A percentile compares a stretch with the other conserved stretches of the same genome.
Evolutionary conservation across 2,113 vertebrate species (phyloP).

Genomic region (Dolichotis patagonum): DNA sequence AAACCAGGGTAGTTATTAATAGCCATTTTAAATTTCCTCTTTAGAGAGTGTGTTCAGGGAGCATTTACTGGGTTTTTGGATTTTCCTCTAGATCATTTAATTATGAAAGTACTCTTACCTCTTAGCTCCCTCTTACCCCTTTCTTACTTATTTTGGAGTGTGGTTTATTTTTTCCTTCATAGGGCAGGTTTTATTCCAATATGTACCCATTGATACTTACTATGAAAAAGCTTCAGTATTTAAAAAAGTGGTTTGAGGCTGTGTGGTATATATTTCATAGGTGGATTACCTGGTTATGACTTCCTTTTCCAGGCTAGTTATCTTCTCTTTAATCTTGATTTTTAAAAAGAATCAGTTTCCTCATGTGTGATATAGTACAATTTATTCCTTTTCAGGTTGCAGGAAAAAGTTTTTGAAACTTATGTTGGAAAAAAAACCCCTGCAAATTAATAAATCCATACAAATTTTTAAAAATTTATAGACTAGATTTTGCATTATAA

Average conservation of each 20-base stretch:
- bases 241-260: not conserved
- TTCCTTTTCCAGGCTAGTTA: not conserved
- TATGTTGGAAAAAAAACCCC: not conserved
- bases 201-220: not conserved
- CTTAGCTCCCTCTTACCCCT: not conserved
- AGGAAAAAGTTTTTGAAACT: not conserved
- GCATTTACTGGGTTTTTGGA: not conserved
- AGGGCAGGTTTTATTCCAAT: not conserved
- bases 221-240: slow-evolving; percentile 12
- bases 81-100: slow-evolving; percentile 18
- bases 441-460: not conserved
- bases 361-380: not conserved
- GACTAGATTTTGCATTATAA: not conserved
- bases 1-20: not conserved
- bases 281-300: not conserved
- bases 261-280: not conserved
- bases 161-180: not conserved
- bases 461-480: not conserved
- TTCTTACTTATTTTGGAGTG: not conserved
- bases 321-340: not conserved
- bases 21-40: not conserved
- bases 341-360: not conserved
- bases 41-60: not conserved
- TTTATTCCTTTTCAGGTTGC: slow-evolving; percentile 20
- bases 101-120: not conserved